These are phyloP conservation scores for Brachyptera putata DNA, from an alignment of 2,888 invertebrate genomes.

Conservation along the genomic window DNA sequence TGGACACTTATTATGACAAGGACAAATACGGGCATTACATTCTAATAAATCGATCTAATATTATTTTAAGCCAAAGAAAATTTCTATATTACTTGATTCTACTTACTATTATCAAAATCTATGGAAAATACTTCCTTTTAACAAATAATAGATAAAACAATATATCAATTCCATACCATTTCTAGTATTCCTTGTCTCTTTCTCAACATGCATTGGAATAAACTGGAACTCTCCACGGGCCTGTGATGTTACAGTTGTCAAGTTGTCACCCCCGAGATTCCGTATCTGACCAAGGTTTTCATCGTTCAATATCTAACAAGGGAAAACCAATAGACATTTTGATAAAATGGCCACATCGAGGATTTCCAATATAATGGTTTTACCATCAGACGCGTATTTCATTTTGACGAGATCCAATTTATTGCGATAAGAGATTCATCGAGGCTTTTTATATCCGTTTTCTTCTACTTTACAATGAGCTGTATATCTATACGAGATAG, in stretches of 20 bases:
- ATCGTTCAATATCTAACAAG: conserved; percentile 20
- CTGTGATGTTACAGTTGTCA: conserved; percentile 54
- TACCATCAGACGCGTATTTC: too few species aligned
- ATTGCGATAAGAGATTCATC: background rate
- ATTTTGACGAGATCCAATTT: background rate
- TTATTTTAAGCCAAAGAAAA: too few species aligned
- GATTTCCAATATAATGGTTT: too few species aligned
- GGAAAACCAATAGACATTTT: background rate
- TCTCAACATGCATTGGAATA: conserved; percentile 56
- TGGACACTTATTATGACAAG: too few species aligned
- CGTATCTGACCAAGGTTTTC: conserved; percentile 26
- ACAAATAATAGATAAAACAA: too few species aligned
- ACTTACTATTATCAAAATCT: too few species aligned
- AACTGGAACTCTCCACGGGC: conserved; percentile 56
- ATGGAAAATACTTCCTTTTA: too few species aligned
- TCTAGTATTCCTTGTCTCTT: conserved; percentile 54
- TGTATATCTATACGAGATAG: background rate
- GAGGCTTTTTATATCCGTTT: background rate
- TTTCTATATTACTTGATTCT: too few species aligned
- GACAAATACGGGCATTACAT: too few species aligned
- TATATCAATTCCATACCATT: conserved; percentile 53
- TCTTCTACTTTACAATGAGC: background rate
- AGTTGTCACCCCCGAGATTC: conserved; percentile 42
- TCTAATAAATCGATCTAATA: too few species aligned
- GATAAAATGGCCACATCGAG: too few species aligned